Evolutionary conservation across 2,113 vertebrate genomes (phyloP), one percentile per base, ranked within the genome.

Genomic region (Ariopsis seemanni): DNA sequence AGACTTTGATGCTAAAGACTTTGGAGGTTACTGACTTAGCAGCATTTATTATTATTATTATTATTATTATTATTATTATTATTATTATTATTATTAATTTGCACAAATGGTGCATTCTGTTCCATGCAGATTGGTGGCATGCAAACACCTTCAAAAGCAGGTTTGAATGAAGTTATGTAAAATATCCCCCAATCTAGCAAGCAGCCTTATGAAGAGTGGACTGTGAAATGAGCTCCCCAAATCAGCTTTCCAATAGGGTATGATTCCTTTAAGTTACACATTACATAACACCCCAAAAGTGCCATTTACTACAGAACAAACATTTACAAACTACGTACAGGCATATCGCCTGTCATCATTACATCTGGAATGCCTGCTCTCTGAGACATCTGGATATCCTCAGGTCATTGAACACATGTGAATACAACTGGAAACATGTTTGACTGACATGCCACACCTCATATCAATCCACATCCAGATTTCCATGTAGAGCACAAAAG

Each of bases 341-440:
- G 65, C 82, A 69, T 20, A 69, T 82, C 63, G 72, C 72, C 71
- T 87, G 86, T 67, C 48, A 87, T 83, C 69, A 15, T 63, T 77
- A 63, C 71, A n/a, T 77, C 27, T 67, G 86, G 86, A 87, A 84
- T 84, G 86, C 48, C 11, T 17, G 27, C 60, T 67, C 83, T 87
- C 53, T 52, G 7, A 30, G 25, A 78, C 48, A 75, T 88, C 83
- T 84, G 58, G 60, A 15, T 75, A 84, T 90, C 86, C 88, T 85
- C 74, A 1, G 53, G 75, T 85, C 22, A 71, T 7, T 55, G 48
- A 88, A 89, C 18, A 81, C 48, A 20, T 82, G 10, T 12, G 88
- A 86, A 89, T 84, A 89, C 90, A 89, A 91, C 84, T 69, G 15
- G 30, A 89, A 62, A 60, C 79, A 20, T 22, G n/a, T 83, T 14